Base-by-base conservation (phyloP, 1,140 invertebrate species). In the Eciton burchellii region DNA sequence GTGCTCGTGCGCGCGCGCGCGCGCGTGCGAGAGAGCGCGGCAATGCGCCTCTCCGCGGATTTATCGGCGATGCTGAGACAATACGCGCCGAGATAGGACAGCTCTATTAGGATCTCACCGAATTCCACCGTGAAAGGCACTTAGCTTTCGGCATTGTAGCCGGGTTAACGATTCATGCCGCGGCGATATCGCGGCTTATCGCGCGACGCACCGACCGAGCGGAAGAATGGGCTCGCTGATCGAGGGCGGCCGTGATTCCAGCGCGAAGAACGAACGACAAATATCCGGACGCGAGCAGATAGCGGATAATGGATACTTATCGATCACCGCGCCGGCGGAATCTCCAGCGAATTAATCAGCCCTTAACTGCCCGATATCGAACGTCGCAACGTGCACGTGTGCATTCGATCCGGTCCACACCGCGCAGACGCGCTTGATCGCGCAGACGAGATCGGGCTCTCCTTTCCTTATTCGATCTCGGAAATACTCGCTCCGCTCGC, bases 141-240 rank as follows among this genome's bases (percentile, higher is more conserved):
- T 79, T 84, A 88, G 86, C 85, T 84, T 88, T 87, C 72, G 85
- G 70, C 56, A 88, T 87, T 87, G 86, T 87, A 81, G 19, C 79
- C 12, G 70, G 72, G 72, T 86, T 87, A 87, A 87, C 73, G 72
- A 71, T 74, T 65, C 35, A 77, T 56, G 56, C 26, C 12, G 52
- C 35, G 26, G 14, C 60, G 84, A 54, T 81, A 72, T 73, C 83
- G n/a, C n/a, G 49, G 73, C 74, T 86, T 62, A 77, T 54, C 73
- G 82, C 65, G 54, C 43, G 56, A 72, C 47, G 49, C 68, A 60
- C 66, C 21, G 29, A n/a, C 56, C 52, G 41, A 14, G 56, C 41
- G 54, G 41, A 60, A 72, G 82, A 81, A 85, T 85, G 68, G 56
- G 41, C 45, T 6, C 35, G 35, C 47, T 12, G 82, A 71, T 45